phyloP scores from a whole-genome alignment of 2,888 invertebrate genomes.

The Embidobia sp. region DNA sequence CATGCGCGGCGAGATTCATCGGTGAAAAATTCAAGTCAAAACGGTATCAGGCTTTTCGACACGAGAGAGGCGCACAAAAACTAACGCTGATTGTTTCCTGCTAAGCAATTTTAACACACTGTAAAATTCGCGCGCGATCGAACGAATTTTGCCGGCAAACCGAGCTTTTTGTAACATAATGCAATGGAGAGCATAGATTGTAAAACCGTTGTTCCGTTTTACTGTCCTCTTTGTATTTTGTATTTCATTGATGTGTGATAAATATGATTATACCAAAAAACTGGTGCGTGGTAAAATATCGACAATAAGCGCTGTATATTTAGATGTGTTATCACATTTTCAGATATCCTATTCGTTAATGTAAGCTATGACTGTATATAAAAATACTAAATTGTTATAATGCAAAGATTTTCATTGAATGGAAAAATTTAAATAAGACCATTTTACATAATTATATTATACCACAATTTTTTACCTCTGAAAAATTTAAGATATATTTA shows the following conservation, averaged over 20 bases:
- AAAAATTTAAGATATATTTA: too few relatives aligned
- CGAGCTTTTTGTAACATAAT: conserved; percentile 72
- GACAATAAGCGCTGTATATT: conserved; percentile 23
- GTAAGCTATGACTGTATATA: too few relatives aligned
- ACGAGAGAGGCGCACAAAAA: conserved; percentile 18
- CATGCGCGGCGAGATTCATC: conserved; percentile 2
- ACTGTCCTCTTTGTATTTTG: conserved; percentile 32
- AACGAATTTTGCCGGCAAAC: conserved; percentile 69
- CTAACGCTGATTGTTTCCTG: conserved; percentile 67
- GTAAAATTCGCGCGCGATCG: conserved; percentile 64
- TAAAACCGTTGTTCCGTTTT: conserved; percentile 24
- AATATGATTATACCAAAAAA: conserved; percentile 41
- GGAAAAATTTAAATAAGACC: too few relatives aligned
- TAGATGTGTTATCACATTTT: conserved; percentile 28
- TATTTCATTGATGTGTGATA: conserved; percentile 29
- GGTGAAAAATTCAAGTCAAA: conserved; percentile 29
- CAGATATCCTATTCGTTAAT: not conserved
- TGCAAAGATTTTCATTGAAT: too few relatives aligned
- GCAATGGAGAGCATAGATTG: conserved; percentile 47
- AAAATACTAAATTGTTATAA: too few relatives aligned
- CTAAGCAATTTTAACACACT: conserved; percentile 71
- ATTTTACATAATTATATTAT: too few relatives aligned
- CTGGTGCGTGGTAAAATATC: conserved; percentile 32
- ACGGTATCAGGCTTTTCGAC: conserved; percentile 30
- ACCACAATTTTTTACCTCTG: too few relatives aligned